These are phyloP conservation scores for Steinernema feltiae DNA, from an alignment of 1,140 invertebrate genomes.

Conservation along the genomic window DNA sequence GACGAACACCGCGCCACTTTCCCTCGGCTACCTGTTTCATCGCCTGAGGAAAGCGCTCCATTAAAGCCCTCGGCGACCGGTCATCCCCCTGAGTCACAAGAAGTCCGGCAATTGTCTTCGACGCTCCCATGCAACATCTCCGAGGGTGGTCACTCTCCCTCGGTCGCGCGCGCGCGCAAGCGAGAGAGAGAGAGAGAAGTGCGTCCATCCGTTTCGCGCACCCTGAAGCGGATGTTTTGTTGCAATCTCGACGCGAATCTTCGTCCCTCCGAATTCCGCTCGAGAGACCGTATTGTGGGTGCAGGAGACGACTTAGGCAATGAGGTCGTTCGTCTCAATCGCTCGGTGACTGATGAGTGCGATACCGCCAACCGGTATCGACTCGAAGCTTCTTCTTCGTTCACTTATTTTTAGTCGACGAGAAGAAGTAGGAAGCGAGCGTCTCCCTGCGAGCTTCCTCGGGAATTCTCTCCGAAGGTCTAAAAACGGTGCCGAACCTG, in stretches of 20 bases:
- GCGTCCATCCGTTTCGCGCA: neutral
- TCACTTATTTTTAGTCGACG: too few relatives aligned
- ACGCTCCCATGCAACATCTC: neutral
- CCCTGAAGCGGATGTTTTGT: neutral
- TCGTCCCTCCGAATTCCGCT: too few relatives aligned
- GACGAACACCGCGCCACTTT: slow-evolving; percentile 7
- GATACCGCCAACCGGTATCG: slow-evolving; percentile 5
- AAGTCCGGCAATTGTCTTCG: neutral
- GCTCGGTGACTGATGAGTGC: slow-evolving; percentile 3
- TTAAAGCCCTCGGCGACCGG: slow-evolving; percentile 12
- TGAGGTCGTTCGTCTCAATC: slow-evolving; percentile 2
- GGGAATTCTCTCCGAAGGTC: neutral
- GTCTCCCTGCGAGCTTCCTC: neutral
- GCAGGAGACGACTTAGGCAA: neutral
- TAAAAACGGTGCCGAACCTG: neutral
- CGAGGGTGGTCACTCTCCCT: neutral
- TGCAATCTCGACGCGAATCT: neutral
- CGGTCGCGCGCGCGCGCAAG: neutral
- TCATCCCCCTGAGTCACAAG: neutral
- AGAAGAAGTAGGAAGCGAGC: neutral
- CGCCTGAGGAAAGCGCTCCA: slow-evolving; percentile 1
- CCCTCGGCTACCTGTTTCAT: slow-evolving; percentile 13
- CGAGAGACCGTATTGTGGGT: too few relatives aligned
- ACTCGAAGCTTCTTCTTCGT: neutral
- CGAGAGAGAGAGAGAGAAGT: neutral